A percentile compares a stretch with the other conserved stretches of the same genome.
These are phyloP conservation scores for Toxostoma redivivum DNA, from an alignment of 2,113 vertebrate genomes.

Conservation along the genomic window DNA sequence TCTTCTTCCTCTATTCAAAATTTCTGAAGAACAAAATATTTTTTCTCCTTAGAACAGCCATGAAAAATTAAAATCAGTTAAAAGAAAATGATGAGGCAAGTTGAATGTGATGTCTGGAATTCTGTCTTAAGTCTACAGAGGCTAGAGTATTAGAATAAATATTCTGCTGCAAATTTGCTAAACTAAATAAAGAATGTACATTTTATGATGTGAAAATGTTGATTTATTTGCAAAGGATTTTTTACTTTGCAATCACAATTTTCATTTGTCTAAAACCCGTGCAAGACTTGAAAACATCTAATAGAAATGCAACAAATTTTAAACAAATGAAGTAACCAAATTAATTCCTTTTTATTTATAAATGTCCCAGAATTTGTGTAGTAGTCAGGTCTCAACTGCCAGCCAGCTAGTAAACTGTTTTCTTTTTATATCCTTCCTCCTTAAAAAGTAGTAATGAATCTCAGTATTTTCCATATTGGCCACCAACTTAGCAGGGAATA, in stretches of 20 bases:
- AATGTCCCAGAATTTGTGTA: background rate
- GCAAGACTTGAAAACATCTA: background rate
- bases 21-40: background rate
- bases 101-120: background rate
- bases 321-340: background rate
- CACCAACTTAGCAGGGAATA: conserved; percentile 49
- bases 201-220: background rate
- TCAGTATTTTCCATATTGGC: conserved; percentile 31
- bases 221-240: background rate
- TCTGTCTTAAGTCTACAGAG: background rate
- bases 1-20: background rate
- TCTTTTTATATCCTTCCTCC: background rate
- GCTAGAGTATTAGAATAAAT: background rate
- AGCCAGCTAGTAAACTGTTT: background rate
- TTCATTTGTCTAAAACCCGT: background rate
- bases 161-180: background rate
- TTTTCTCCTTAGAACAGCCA: background rate
- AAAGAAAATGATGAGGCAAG: background rate
- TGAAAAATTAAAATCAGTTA: background rate
- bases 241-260: background rate
- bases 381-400: background rate
- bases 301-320: background rate
- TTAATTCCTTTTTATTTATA: background rate
- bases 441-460: background rate
- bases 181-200: background rate